phyloP scores from a whole-genome alignment of 2,888 invertebrate genomes.

The Sphinx pinastri region DNA sequence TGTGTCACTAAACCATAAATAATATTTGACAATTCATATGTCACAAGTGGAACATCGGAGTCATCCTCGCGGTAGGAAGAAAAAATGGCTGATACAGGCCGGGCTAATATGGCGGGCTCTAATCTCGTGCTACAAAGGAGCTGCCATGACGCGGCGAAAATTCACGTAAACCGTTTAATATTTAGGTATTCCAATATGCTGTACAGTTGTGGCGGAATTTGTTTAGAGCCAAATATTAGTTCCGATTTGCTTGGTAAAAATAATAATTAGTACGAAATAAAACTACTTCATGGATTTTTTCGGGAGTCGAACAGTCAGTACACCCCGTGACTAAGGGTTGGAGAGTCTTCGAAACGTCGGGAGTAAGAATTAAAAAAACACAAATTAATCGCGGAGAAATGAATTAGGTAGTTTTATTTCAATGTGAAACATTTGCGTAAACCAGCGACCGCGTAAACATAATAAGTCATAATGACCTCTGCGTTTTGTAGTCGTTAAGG shows the following conservation, averaged over 20 bases:
- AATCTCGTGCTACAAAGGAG: constrained; percentile 78
- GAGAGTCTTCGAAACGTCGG: too few relatives aligned
- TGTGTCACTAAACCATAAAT: background rate
- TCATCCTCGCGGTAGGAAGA: constrained; percentile 55
- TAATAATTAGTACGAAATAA: too few relatives aligned
- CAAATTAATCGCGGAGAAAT: too few relatives aligned
- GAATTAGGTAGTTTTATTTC: too few relatives aligned
- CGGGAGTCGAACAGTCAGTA: too few relatives aligned
- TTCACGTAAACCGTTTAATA: constrained; percentile 79
- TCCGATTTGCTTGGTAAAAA: background rate
- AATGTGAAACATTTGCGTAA: too few relatives aligned
- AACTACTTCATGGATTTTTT: too few relatives aligned
- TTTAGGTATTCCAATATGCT: constrained; percentile 76
- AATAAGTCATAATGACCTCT: too few relatives aligned
- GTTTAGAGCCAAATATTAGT: constrained; percentile 28
- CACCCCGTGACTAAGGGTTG: too few relatives aligned
- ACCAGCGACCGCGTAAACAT: too few relatives aligned
- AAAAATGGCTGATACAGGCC: constrained; percentile 60
- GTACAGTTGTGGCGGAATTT: constrained; percentile 56
- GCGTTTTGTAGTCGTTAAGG: too few relatives aligned
- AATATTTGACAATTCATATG: constrained; percentile 37
- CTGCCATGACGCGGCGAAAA: constrained; percentile 78
- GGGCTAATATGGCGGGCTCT: constrained; percentile 75
- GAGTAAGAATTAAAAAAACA: too few relatives aligned
- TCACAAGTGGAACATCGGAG: constrained; percentile 52